Evolutionary conservation across 1,140 invertebrate species (phyloP), one percentile per base, ranked within the genome.

Genomic region (Sitobion miscanthi): DNA sequence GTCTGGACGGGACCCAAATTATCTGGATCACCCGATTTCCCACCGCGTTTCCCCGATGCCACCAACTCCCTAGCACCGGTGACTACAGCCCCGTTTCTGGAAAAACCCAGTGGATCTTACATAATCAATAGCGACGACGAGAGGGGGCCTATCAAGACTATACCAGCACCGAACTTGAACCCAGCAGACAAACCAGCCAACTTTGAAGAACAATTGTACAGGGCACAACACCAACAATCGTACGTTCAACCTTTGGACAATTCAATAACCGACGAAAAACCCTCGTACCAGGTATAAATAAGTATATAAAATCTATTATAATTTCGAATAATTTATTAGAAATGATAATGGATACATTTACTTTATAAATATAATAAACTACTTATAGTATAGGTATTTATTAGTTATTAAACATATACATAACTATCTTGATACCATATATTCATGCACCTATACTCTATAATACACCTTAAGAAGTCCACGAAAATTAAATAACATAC

Each of bases 81-180:
- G 0, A 14, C 93, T 42, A 25, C 47, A 9, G 89, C 47, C 1
- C 45, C 52, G 7, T 42, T 57, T 14, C 2, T 90, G 7, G 93
- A 93, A 42, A 93, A 85, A 25, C 47, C 25, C 49, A 52, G 91
- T 5, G 0, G 57, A 54, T 35, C 94, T 90, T 85, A 94, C 93
- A 89, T 77, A 94, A 54, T 93, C 35, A 93, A 94, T 47, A 94
- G 94, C 82, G 96, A 96, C 87, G 96, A 96, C 49, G 96, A 96
- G 94, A 96, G 96, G 94, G 97, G 97, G 94, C 97, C 97, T 4
- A 98, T 98, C 94, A 97, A 97, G 95, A 97, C 97, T 7, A 97
- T 98, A 93, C 97, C 97, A 94, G 97, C 97, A 20, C 97, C 97
- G 20, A 97, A 98, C 95, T 95, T 97, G n/a, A 96, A 96, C 94